Evolutionary conservation across 2,113 vertebrate species (phyloP).

Genomic region (Patagioenas fasciata): DNA sequence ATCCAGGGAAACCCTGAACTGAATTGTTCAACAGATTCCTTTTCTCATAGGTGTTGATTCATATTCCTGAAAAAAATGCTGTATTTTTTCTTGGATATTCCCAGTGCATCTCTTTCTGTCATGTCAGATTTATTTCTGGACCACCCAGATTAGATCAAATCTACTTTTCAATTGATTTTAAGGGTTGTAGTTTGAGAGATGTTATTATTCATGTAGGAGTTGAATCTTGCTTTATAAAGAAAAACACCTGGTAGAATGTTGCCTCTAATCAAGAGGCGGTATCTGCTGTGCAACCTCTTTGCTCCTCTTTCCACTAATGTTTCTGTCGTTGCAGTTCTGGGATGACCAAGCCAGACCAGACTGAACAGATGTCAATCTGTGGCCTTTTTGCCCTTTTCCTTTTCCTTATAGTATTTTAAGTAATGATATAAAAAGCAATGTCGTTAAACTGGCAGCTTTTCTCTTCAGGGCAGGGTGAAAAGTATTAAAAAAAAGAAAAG

Average conservation of each 20-base stretch:
- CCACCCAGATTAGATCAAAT: background rate
- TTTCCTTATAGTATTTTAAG: background rate
- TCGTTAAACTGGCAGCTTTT: background rate
- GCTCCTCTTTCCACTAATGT: background rate
- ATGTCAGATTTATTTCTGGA: background rate
- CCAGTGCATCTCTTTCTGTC: background rate
- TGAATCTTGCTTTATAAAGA: background rate
- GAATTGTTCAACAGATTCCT: background rate
- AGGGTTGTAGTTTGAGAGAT: background rate
- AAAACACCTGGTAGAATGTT: background rate
- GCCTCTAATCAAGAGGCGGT: background rate
- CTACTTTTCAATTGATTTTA: background rate
- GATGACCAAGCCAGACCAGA: background rate
- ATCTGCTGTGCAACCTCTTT: background rate
- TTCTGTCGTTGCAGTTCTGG: background rate
- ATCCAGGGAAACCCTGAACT: background rate
- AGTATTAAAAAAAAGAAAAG: background rate
- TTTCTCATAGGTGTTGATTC: background rate
- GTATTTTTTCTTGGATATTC: background rate
- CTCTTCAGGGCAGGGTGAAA: fast-evolving
- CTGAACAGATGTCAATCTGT: background rate
- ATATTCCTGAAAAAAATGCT: background rate
- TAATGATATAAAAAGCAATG: background rate
- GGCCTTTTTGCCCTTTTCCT: background rate
- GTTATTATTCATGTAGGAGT: background rate